Evolutionary conservation across 2,797 vertebrate genomes (phyloP).

Genomic region (Myotis daubentonii): DNA sequence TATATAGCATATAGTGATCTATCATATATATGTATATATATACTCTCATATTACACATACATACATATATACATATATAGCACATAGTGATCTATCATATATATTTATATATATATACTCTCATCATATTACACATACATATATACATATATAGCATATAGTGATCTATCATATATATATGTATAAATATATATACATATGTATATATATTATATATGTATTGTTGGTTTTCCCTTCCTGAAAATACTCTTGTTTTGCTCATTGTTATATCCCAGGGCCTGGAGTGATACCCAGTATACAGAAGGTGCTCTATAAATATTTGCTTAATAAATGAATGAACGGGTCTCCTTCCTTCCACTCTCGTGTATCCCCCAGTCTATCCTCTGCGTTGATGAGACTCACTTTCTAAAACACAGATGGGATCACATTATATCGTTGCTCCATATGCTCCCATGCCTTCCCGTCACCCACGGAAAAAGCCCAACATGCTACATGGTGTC

Average conservation of each 20-base stretch:
- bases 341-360: no score
- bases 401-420: neutral
- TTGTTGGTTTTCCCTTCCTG: neutral
- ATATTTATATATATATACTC: neutral
- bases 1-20: no score
- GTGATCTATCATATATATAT: no score
- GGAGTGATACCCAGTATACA: neutral
- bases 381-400: neutral
- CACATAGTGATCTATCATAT: no score
- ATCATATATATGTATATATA: neutral
- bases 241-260: neutral
- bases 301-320: neutral
- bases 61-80: neutral
- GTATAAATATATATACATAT: no score
- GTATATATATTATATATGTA: neutral
- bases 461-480: neutral
- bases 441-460: neutral
- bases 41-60: neutral
- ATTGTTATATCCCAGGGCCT: neutral
- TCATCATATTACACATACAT: no score
- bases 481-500: rapidly evolving
- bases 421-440: neutral
- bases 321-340: neutral
- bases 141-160: no score
- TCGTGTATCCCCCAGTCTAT: rapidly evolving